phyloP scores from a whole-genome alignment of 2,113 vertebrate genomes.

The Stegastes partitus region DNA sequence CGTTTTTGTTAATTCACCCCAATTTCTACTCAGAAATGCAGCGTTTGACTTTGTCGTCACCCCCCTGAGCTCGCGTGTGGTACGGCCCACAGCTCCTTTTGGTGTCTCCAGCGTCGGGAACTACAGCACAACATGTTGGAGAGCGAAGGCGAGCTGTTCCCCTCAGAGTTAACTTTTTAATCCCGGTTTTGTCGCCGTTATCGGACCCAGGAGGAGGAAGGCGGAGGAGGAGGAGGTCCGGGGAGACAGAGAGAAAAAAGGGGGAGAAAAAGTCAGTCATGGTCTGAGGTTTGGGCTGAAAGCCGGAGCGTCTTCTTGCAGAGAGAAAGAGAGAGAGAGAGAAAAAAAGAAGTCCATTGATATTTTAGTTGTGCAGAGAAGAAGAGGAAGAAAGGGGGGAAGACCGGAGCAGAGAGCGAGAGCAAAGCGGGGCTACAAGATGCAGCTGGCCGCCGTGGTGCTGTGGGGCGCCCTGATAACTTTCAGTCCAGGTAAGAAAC shows the following conservation, averaged over 20 bases:
- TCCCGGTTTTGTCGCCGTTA: conserved; percentile 65
- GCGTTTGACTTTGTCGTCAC: accelerated
- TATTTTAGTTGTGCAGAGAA: conserved; percentile 21
- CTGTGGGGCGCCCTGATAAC: conserved; percentile 77
- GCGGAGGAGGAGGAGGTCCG: conserved; percentile 31
- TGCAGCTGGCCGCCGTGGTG: conserved; percentile 76
- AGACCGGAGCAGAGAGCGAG: conserved; percentile 65
- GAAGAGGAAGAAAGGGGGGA: conserved; percentile 12
- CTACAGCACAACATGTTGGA: conserved; percentile 81
- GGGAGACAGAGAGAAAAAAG: conserved; percentile 21
- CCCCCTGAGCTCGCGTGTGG: conserved; percentile 62
- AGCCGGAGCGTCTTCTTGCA: conserved; percentile 54
- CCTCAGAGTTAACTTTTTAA: conserved; percentile 76
- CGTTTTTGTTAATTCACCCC: accelerated
- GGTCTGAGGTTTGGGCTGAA: conserved; percentile 57
- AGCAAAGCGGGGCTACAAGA: conserved; percentile 66
- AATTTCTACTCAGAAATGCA: accelerated
- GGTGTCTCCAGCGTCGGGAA: conserved; percentile 55
- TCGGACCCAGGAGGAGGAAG: conserved; percentile 47
- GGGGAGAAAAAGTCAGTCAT: conserved; percentile 66
- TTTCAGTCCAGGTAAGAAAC: conserved; percentile 81
- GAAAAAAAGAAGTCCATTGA: conserved; percentile 14
- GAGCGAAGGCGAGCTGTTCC: conserved; percentile 4
- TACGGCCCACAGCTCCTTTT: conserved; percentile 80
- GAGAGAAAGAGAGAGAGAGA: conserved; percentile 21